Percentiles rank a stretch among this genome's conserved stretches.
Evolutionary conservation across 2,797 vertebrate genomes (phyloP).

Genomic region (Melanogrammus aeglefinus): DNA sequence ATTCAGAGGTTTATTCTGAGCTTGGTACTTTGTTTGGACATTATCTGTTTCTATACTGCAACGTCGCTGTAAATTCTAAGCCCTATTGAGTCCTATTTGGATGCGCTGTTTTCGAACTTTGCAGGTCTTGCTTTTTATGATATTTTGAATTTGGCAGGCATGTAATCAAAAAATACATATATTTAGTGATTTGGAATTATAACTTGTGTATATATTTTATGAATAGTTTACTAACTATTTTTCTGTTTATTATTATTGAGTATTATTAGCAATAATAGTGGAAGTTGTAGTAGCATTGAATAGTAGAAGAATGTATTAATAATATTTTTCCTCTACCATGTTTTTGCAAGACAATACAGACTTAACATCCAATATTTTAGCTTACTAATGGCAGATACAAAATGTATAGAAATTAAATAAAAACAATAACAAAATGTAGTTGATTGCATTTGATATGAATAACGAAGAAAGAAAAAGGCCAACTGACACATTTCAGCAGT

Average conservation of each 20-base stretch:
- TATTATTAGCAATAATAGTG: neutral
- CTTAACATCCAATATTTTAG: neutral
- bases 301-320: neutral
- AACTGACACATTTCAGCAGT: conserved; percentile 73
- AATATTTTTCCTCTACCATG: neutral
- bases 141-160: neutral
- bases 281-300: neutral
- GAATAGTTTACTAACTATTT: neutral
- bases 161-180: neutral
- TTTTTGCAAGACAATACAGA: neutral
- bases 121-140: neutral
- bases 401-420: neutral
- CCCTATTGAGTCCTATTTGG: neutral
- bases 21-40: neutral
- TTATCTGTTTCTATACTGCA: neutral
- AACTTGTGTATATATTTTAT: neutral
- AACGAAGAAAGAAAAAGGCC: neutral
- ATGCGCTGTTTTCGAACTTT: neutral
- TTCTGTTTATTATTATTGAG: no score
- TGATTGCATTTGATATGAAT: neutral
- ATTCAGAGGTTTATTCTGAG: neutral
- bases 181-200: neutral
- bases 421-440: neutral
- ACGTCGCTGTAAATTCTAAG: neutral
- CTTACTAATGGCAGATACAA: neutral